Percentiles rank a stretch among this genome's conserved stretches.
These are phyloP conservation scores for Cybosia mesomella DNA, from an alignment of 2,888 invertebrate species.

Conservation along the genomic window DNA sequence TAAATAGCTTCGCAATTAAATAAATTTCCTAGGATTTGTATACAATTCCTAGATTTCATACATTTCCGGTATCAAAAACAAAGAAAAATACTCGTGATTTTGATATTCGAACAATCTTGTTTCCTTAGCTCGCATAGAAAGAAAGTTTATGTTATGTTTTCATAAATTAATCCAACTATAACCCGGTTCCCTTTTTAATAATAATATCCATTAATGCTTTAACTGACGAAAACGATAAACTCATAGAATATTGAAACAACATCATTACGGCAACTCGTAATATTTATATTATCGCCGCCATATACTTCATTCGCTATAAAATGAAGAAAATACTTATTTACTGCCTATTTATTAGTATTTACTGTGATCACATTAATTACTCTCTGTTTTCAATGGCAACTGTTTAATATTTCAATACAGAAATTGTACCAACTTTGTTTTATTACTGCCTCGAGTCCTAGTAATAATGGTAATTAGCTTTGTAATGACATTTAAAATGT, in stretches of 20 bases:
- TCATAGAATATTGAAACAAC: constrained; percentile 62
- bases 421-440: constrained; percentile 50
- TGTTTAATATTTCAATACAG: constrained; percentile 64
- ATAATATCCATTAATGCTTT: constrained; percentile 30
- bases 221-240: constrained; percentile 60
- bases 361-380: constrained; percentile 70
- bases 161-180: constrained; percentile 21
- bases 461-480: constrained; percentile 19
- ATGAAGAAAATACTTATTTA: constrained; percentile 71
- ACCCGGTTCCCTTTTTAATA: constrained; percentile 37
- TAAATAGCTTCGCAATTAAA: too few species aligned
- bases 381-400: constrained; percentile 58
- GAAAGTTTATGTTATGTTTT: background rate
- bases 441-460: constrained; percentile 29
- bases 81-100: too few species aligned
- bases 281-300: constrained; percentile 59
- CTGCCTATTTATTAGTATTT: constrained; percentile 67
- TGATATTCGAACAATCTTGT: background rate
- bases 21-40: too few species aligned
- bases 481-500: constrained; percentile 27
- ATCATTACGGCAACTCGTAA: constrained; percentile 61
- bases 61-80: too few species aligned
- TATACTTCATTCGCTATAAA: constrained; percentile 67
- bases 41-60: too few species aligned
- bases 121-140: background rate